Base-by-base conservation (phyloP, 2,113 vertebrate species). In the Amphiprion percula region DNA sequence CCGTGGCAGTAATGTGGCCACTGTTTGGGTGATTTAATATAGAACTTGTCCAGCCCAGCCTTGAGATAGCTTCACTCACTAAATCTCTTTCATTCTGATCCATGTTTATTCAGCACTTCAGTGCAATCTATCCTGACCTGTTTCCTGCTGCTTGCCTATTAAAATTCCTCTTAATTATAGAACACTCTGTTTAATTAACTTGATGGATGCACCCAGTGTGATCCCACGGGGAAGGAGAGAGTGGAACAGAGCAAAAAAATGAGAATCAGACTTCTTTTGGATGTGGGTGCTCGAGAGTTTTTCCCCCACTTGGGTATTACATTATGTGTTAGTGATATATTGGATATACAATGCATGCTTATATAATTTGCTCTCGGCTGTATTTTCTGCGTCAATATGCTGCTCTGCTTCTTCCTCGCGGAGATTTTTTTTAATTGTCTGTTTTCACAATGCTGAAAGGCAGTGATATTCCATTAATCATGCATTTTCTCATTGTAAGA, bases 111-210 rank as follows among this genome's bases (percentile, higher is more conserved):
- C 90, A 89, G 88, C 86, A 90, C 83, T 89, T 84, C 70, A 65
- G 65, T 82, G 77, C 88, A 87, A 88, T 90, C 87, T 87, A 85
- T 91, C 90, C 77, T 87, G 87, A 88, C 89, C 89, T 86, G 80
- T 88, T 89, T 90, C 89, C 87, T 90, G 83, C 85, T 87, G 77
- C 83, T 84, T 80, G 83, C 87, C 88, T 88, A 90, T 93, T 91
- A 91, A 90, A 92, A 93, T 89, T 86, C 87, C 87, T 91, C 87
- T 92, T 86, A 92, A 93, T 93, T 93, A 93, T 91, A 90, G 85
- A 93, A 88, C 75, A 82, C 90, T 88, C 84, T 92, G 83, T 90
- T 92, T 93, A 92, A 92, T 93, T 90, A 93, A 88, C 85, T 87
- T 91, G 90, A 92, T 91, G 90, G 88, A 93, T 91, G 88, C 87